Evolutionary conservation across 2,797 vertebrate genomes (phyloP), one percentile per base, ranked within the genome.

Genomic region (Tapirus indicus): DNA sequence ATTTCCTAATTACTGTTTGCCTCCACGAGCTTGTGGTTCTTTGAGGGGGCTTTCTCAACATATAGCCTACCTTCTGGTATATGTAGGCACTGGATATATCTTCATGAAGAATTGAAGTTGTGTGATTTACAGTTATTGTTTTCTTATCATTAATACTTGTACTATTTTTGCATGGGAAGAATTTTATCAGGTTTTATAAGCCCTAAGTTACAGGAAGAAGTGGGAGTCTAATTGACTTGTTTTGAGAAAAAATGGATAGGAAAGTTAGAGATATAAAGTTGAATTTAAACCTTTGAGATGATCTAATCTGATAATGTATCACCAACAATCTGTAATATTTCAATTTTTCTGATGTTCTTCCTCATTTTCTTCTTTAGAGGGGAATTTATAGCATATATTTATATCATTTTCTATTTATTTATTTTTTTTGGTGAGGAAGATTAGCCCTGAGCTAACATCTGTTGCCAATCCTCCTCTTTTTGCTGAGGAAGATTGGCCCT

Each of bases 361-460:
- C n/a, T 96, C 25, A 72, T 66, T 92, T 96, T 77, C 29, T 47
- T 86, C 44, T 68, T 90, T 88, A 64, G 29, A 84, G 18, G 93
- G 38, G 35, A 69, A 85, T 68, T 87, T 91, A 58, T 62, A 79
- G 23, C 8, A 68, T 38, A 17, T 84, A 35, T 82, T 72, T 47
- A 60, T 54, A 47, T 44, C 25, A 68, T 85, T 87, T 16, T 64
- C 29, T 38, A 41, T 69, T 85, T 38, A 38, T 38, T 38, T 38
- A 38, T 38, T 38, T 38, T 38, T 38, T 38, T 38, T 38, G 38
- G 38, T 38, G 38, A 38, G 38, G 38, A 38, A 38, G 38, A 38
- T 38, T 38, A 38, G 2, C 38, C 38, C 38, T 38, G 38, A 38
- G 38, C 38, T 38, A 38, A 38, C 38, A 38, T 38, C 38, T 38